A percentile compares a stretch with the other conserved stretches of the same genome.
These are phyloP conservation scores for Molossus molossus DNA, from an alignment of 2,797 vertebrate species.

Conservation along the genomic window DNA sequence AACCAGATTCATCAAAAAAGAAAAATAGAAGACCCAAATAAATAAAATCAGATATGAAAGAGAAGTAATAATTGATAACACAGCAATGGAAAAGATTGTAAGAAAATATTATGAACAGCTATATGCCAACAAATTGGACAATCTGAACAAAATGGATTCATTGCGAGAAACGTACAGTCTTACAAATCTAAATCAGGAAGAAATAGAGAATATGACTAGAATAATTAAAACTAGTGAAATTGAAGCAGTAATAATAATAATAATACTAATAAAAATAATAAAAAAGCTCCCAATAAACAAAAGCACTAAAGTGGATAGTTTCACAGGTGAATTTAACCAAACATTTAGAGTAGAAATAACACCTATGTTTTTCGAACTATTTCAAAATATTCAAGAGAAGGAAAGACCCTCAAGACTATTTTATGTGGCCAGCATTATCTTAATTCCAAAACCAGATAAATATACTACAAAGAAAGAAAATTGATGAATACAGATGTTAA, in stretches of 20 bases:
- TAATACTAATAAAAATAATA: background rate
- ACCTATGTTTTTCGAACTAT: background rate
- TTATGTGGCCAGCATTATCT: background rate
- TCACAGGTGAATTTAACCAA: background rate
- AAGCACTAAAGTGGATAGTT: background rate
- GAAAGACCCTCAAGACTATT: background rate
- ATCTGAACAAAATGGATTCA: too few relatives aligned
- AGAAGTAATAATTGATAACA: too few relatives aligned
- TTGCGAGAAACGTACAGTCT: too few relatives aligned
- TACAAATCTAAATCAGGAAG: too few relatives aligned
- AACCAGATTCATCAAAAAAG: too few relatives aligned
- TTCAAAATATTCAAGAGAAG: background rate
- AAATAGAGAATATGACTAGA: too few relatives aligned
- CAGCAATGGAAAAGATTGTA: too few relatives aligned
- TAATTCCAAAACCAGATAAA: background rate
- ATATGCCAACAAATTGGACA: too few relatives aligned
- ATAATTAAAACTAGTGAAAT: background rate
- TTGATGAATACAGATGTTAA: background rate
- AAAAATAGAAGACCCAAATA: too few relatives aligned
- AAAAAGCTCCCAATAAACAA: background rate
- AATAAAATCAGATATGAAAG: too few relatives aligned
- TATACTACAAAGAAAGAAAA: background rate
- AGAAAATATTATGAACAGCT: too few relatives aligned
- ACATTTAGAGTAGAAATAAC: background rate
- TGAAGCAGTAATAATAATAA: background rate